Evolutionary conservation across 2,888 invertebrate genomes (phyloP).

Genomic region (Pachycephus smyrnensis): DNA sequence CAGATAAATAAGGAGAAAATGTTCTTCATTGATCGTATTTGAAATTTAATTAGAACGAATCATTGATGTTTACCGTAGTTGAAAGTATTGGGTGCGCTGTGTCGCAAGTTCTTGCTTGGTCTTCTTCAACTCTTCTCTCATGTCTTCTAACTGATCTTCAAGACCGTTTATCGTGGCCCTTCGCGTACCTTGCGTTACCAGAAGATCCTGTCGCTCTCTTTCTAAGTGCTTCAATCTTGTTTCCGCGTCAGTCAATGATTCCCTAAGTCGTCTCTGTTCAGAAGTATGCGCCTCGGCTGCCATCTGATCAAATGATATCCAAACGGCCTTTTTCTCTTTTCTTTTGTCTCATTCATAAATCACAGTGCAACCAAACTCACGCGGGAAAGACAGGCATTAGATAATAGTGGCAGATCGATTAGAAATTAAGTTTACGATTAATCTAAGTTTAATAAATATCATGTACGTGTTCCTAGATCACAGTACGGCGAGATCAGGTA

Average conservation of each 20-base stretch:
- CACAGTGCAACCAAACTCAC: conserved; percentile 11
- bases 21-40: conserved; percentile 2
- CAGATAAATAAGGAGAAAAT: background rate
- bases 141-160: conserved; percentile 71
- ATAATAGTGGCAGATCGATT: background rate
- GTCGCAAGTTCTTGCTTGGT: conserved; percentile 70
- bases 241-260: conserved; percentile 68
- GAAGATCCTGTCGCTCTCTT: conserved; percentile 70
- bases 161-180: conserved; percentile 70
- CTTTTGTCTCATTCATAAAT: conserved; percentile 21
- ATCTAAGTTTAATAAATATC: background rate
- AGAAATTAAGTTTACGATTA: conserved; percentile 4
- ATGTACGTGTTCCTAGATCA: background rate
- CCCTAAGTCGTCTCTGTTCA: conserved; percentile 69
- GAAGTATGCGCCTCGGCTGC: conserved; percentile 67
- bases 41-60: background rate
- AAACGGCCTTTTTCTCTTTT: conserved; percentile 16
- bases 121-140: conserved; percentile 68
- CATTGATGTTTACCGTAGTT: conserved; percentile 69
- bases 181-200: conserved; percentile 68
- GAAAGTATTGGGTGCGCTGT: conserved; percentile 70
- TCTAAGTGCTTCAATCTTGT: conserved; percentile 70
- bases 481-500: background rate
- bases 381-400: conserved; percentile 10
- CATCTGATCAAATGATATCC: conserved; percentile 47